Evolutionary conservation across 2,888 invertebrate species (phyloP), one percentile per base, ranked within the genome.

Genomic region (Eupsilia transversa): DNA sequence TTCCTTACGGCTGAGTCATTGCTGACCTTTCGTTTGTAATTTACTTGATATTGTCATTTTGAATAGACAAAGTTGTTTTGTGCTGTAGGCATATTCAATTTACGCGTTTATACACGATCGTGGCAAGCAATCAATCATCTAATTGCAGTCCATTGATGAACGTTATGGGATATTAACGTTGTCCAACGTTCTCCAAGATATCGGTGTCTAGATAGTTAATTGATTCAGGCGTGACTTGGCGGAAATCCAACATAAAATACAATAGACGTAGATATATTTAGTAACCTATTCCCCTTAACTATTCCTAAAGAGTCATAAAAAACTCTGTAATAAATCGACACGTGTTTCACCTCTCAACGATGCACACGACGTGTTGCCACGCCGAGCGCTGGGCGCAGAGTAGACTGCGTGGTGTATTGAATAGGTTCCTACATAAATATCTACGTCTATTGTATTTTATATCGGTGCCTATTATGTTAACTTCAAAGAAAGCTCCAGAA

Each of bases 1-100:
- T 71, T 71, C 33, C 52, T 66, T 69, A 68, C 38, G 33, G 27
- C 61, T 84, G 82, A 84, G 35, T 85, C 85, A 85, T 43, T 20
- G 57, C n/a, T 76, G 80, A 76, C 84, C 80, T 82, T 84, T 80
- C 20, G 30, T 56, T 64, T 23, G 60, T 57, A 72, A 69, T 72
- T 82, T 43, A 68, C 65, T 72, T 77, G 20, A 60, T 64, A 64
- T 54, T 73, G 65, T 61, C 27, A 38, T 57, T 66, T 66, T 59
- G 43, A 61, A 41, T 59, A 57, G 43, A 30, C 59, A 17, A 68
- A 27, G 27, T 66, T 33, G 43, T 68, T 71, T 63, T 33, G 56
- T 74, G 69, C 46, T 79, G 54, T 38, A 27, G 66, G 27, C 5
- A 35, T 27, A 64, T 52, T 57, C 14, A 76, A 78, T 60, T 60